Conservation (phyloP, 2,888 invertebrate species). For the Rutpela maculata region DNA sequence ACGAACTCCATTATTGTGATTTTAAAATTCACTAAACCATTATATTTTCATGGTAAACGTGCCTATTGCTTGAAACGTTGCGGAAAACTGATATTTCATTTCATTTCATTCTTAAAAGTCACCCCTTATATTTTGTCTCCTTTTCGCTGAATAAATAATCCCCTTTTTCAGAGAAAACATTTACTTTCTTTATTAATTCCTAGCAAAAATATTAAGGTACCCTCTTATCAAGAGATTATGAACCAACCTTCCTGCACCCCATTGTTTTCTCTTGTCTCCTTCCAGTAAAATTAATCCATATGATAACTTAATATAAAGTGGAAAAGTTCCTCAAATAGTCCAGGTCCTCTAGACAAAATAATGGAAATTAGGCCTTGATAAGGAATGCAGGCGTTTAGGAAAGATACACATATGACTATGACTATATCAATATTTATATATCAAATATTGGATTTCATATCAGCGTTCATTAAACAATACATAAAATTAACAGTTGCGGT, state of each 20-base stretch:
- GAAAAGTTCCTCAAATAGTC: neutral
- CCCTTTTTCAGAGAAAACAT: constrained; percentile 1
- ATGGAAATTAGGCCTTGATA: neutral
- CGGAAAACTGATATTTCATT: constrained; percentile 9
- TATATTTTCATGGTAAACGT: neutral
- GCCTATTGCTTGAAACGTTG: constrained; percentile 3
- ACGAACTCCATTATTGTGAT: neutral
- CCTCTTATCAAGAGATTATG: constrained; percentile 8
- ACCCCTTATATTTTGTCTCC: neutral
- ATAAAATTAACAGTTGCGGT: too few species aligned
- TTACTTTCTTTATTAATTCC: constrained; percentile 26
- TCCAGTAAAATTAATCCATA: constrained; percentile 22
- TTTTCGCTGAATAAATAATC: constrained; percentile 1
- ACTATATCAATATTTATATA: too few species aligned
- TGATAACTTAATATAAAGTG: constrained; percentile 6
- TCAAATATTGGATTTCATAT: too few species aligned
- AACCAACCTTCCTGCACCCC: constrained; percentile 1
- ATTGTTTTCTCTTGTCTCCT: constrained; percentile 13
- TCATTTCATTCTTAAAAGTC: constrained; percentile 13
- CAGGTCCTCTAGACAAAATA: neutral
- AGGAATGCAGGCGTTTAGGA: too few species aligned
- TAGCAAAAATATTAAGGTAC: constrained; percentile 8
- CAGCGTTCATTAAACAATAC: too few species aligned
- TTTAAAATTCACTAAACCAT: neutral
- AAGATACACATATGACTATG: too few species aligned